Evolutionary conservation across 2,797 vertebrate genomes (phyloP).

Genomic region (Gymnoscopelus microlampas): DNA sequence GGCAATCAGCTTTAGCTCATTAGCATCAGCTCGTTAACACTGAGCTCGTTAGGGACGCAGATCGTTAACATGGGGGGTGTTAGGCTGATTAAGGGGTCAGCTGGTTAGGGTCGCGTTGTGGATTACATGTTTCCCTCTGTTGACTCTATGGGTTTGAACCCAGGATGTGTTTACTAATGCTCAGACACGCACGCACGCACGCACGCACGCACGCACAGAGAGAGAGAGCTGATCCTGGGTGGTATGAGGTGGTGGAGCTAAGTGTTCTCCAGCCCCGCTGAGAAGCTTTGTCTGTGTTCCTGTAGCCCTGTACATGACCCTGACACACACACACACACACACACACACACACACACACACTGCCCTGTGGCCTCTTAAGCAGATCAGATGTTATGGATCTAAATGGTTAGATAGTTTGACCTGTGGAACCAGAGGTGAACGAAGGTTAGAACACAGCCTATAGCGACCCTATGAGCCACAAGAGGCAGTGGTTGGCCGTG

Average conservation of each 20-base stretch:
- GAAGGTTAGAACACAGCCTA: slow-evolving; percentile 24
- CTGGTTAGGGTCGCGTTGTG: slow-evolving; percentile 49
- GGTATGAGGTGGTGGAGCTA: slow-evolving; percentile 47
- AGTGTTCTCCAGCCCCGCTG: slow-evolving; percentile 70
- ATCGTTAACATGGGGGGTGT: not conserved
- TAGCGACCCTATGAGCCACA: too few species aligned
- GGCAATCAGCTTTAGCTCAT: slow-evolving; percentile 63
- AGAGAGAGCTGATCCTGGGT: not conserved
- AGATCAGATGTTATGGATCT: slow-evolving; percentile 78
- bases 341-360: slow-evolving; percentile 25
- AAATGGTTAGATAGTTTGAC: slow-evolving; percentile 70
- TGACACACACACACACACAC: slow-evolving; percentile 60
- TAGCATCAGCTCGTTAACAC: slow-evolving; percentile 48
- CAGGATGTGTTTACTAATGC: slow-evolving; percentile 11
- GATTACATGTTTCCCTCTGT: slow-evolving; percentile 55
- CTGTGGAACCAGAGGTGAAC: slow-evolving; percentile 32
- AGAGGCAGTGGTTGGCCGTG: too few species aligned
- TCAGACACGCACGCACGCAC: slow-evolving; percentile 2
- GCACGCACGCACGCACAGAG: not conserved
- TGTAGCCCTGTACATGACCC: slow-evolving; percentile 66
- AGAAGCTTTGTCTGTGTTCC: slow-evolving; percentile 65
- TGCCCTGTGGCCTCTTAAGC: slow-evolving; percentile 64
- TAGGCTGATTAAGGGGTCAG: slow-evolving; percentile 64
- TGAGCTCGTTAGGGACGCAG: slow-evolving; percentile 37
- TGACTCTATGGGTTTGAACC: slow-evolving; percentile 46